Evolutionary conservation across 2,797 vertebrate genomes (phyloP), one percentile per base, ranked within the genome.

Genomic region (Cyprinodon diabolis): DNA sequence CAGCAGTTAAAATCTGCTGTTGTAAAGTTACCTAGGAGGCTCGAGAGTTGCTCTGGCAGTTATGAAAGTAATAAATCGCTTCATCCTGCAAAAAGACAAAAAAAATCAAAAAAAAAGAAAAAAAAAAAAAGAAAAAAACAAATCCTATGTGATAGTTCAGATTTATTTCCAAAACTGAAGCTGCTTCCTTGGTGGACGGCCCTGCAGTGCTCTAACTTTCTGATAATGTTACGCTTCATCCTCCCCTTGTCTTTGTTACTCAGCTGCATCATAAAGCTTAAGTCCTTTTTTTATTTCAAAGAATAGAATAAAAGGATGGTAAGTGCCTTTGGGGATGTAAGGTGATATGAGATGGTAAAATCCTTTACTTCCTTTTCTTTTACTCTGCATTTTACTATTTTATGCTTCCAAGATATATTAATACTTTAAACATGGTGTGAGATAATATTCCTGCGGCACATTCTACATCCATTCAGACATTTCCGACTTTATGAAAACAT

Each of bases 231-330:
- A 88, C 88, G 86, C 86, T 87, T 90, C 88, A 83, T 85, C 79
- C 80, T 80, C 74, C 86, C 67, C 84, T 75, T 75, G 87, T 83
- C 88, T 86, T 87, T 77, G 86, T 80, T 82, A 81, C 86, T 90
- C 83, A 75, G 84, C 87, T 82, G 87, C 78, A 90, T 90, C 87
- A 91, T 92, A 92, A 93, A 94, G 87, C 90, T 91, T 87, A 89
- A 92, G 82, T 90, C 90, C 90, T 93, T 67, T 87, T 90, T 86
- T 84, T 88, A 88, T 30, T 30, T 30, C 30, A 30, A 30, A 92
- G 90, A 94, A 93, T 93, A 90, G 90, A 94, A 92, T 92, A 87
- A 85, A 87, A 89, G 89, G 87, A 70, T 84, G 86, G 79, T 63
- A 80, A 87, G 81, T 86, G 86, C 79, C 89, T 87, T 71, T 25